Evolutionary conservation across 2,888 invertebrate species (phyloP), one percentile per base, ranked within the genome.

Genomic region (Desoria tigrina): DNA sequence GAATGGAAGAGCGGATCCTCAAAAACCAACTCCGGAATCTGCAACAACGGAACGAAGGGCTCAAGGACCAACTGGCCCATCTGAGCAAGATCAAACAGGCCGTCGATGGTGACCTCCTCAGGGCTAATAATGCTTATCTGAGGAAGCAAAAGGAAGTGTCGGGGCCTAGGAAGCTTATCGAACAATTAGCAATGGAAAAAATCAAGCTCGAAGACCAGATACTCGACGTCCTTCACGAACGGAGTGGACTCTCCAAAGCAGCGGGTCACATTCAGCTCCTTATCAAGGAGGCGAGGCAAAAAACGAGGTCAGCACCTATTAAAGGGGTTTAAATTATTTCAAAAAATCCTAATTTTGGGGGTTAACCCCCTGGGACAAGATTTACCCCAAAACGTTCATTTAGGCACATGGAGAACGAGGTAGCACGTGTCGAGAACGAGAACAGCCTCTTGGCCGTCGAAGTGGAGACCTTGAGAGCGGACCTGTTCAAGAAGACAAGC

Each of bases 161-260:
- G 37, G 65, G 28, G 3, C 74, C 75, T 4, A 49, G 71, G 18
- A 49, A 66, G 6, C 37, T 56, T 4, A 50, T 84, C 6, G 86
- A 87, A 16, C 84, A 83, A 65, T 81, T 84, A 56, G 74, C 77
- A 0, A 80, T 79, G n/a, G 80, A 82, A 54, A 89, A 88, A 78
- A 77, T 82, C 16, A 81, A 82, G 45, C 71, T 88, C 54, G 90
- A 92, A 78, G 86, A 88, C 65, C 81, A 84, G 51, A 86, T 90
- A 32, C 77, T 90, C 6, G 78, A 80, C 23, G 83, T 85, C 65
- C 80, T 90, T 1, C 88, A 89, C 76, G 87, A 88, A 14, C 86
- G 88, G 77, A 78, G 88, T 4, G 83, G 87, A 4, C 86, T 86
- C 50, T 87, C 89, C 75, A 90, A 89, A 77, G 86, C 87, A 0